A percentile compares a stretch with the other conserved stretches of the same genome.
These are phyloP conservation scores for Dinocampus coccinellae DNA, from an alignment of 2,888 invertebrate species.

Conservation along the genomic window DNA sequence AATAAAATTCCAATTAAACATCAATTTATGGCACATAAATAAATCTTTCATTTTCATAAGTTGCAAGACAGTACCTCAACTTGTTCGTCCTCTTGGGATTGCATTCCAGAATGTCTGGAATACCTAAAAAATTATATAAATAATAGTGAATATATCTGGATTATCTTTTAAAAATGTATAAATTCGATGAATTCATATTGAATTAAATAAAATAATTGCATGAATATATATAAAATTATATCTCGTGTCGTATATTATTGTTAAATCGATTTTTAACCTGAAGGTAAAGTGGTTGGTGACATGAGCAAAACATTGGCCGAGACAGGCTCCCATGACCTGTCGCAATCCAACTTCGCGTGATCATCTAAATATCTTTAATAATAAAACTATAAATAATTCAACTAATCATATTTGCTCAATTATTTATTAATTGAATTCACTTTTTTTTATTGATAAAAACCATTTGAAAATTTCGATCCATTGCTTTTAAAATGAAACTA, in stretches of 20 bases:
- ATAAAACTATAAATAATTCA: constrained; percentile 14
- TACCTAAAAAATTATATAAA: constrained; percentile 48
- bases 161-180: no score
- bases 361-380: constrained; percentile 54
- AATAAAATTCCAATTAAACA: background rate
- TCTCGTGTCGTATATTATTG: constrained; percentile 1
- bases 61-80: constrained; percentile 55
- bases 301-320: constrained; percentile 70
- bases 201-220: background rate
- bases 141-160: no score
- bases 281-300: constrained; percentile 57
- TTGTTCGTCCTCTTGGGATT: constrained; percentile 59
- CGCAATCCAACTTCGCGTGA: constrained; percentile 54
- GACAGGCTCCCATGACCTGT: constrained; percentile 71
- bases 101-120: constrained; percentile 58
- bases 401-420: background rate
- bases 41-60: background rate
- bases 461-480: background rate
- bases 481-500: background rate
- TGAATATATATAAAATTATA: background rate
- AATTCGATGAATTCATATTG: no score
- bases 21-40: background rate
- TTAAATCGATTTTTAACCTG: constrained; percentile 54
- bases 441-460: background rate
- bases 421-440: background rate